Percentiles rank a stretch among this genome's conserved stretches.
These are phyloP conservation scores for Eumeta japonica DNA, from an alignment of 1,140 invertebrate species.

Conservation along the genomic window DNA sequence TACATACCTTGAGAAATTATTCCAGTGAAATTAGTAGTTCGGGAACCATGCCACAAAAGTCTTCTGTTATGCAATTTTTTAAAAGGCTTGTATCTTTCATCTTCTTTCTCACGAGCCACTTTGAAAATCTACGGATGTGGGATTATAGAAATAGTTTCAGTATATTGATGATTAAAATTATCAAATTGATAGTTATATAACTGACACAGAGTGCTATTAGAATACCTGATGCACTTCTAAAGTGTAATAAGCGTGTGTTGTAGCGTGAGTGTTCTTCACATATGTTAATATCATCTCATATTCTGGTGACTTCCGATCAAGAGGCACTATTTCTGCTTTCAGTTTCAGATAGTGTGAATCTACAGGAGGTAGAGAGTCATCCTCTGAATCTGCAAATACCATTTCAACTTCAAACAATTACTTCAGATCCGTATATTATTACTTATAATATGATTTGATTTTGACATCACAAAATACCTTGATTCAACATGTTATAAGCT, in stretches of 20 bases:
- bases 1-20: constrained; percentile 88
- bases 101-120: constrained; percentile 76
- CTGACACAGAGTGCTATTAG: not conserved
- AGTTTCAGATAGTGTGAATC: constrained; percentile 90
- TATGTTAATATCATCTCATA: constrained; percentile 77
- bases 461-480: constrained; percentile 27
- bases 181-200: constrained; percentile 4
- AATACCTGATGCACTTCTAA: constrained; percentile 71
- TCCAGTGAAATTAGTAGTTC: constrained; percentile 91
- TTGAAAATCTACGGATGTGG: constrained; percentile 68
- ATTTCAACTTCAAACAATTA: not conserved
- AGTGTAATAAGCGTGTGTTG: constrained; percentile 76
- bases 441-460: not conserved
- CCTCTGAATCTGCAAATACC: constrained; percentile 18
- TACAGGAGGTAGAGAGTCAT: too few species aligned
- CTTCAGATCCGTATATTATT: too few species aligned
- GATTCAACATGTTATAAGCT: constrained; percentile 84
- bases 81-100: constrained; percentile 79
- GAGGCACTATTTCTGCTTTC: constrained; percentile 75
- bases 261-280: constrained; percentile 83
- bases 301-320: constrained; percentile 73
- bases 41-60: constrained; percentile 95
- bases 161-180: too few species aligned
- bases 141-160: too few species aligned
- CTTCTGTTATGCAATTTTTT: constrained; percentile 81